Evolutionary conservation across 2,888 invertebrate species (phyloP), one percentile per base, ranked within the genome.

Genomic region (Dorcus hopei): DNA sequence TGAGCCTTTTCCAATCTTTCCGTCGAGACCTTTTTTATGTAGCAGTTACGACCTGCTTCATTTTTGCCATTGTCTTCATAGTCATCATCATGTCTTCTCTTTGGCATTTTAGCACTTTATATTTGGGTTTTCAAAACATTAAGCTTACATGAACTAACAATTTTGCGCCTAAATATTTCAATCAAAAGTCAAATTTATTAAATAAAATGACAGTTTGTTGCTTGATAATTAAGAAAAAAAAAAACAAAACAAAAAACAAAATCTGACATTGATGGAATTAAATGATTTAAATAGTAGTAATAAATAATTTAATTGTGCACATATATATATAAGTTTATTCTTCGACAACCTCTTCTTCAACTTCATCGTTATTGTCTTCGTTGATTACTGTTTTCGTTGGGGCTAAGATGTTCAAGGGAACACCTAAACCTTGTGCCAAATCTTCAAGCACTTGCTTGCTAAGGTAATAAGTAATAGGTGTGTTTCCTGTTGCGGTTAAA

Each of bases 381-480:
- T 55, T 49, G 23, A 59, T 58, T 9, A 23, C 26, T 6, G 23
- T 43, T 40, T 61, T 65, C 14, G 62, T 62, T 5, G 77, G 78
- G 11, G 77, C 60, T 43, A 78, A 63, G 14, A 69, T 59, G 14
- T 61, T 58, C 5, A 75, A 61, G 11, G 77, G 70, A 11, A 79
- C 68, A 14, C 74, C 75, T 19, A 79, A 67, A 11, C 78, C 77
- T 56, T 72, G 70, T 3, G 78, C 77, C 41, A 79, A 65, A 1
- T 69, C 73, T 59, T 79, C 77, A 9, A 79, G 68, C 42, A 74
- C 54, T 33, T 79, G 78, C 61, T 74, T 77, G 59, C 70, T 77
- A n/a, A 79, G 65, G 61, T 79, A 79, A 67, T 79, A 79, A 16
- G 77, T 77, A 2, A 79, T 68, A 2, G 76, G 70, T 7, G 70